Conservation (phyloP, 53 echinoderm and acorn worm species). For the Echinometra lucunter region DNA sequence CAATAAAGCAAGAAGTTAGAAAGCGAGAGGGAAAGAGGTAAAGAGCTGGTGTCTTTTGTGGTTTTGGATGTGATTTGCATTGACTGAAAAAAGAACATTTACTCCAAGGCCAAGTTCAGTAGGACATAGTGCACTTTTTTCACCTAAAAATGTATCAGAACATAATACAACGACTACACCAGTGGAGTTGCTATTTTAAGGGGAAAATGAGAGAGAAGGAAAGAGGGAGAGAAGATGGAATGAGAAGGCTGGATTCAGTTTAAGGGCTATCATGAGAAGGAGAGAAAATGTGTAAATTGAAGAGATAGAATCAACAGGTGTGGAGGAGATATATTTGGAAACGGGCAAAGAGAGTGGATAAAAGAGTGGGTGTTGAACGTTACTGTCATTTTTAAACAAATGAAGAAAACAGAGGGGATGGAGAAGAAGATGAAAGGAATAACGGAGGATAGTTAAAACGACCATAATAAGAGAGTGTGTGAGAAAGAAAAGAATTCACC, state of each 20-base stretch:
- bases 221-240: background rate
- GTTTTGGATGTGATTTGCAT: too few relatives aligned
- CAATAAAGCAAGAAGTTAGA: too few relatives aligned
- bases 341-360: background rate
- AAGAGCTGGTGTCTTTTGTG: background rate
- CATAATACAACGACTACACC: background rate
- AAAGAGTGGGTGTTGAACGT: background rate
- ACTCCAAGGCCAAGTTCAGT: background rate
- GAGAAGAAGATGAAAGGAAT: background rate
- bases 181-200: background rate
- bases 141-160: background rate
- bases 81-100: background rate
- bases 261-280: too few relatives aligned
- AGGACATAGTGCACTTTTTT: too few relatives aligned
- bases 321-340: too few relatives aligned
- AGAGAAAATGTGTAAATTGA: too few relatives aligned
- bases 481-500: slow-evolving; percentile 3
- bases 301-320: too few relatives aligned
- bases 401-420: background rate
- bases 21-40: background rate
- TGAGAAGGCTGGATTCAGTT: background rate
- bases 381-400: background rate
- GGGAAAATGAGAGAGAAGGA: background rate
- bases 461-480: background rate
- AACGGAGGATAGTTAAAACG: background rate